Percentiles rank a stretch among this genome's conserved stretches.
These are phyloP conservation scores for Cremastinae sp. DNA, from an alignment of 2,888 invertebrate species.

Conservation along the genomic window DNA sequence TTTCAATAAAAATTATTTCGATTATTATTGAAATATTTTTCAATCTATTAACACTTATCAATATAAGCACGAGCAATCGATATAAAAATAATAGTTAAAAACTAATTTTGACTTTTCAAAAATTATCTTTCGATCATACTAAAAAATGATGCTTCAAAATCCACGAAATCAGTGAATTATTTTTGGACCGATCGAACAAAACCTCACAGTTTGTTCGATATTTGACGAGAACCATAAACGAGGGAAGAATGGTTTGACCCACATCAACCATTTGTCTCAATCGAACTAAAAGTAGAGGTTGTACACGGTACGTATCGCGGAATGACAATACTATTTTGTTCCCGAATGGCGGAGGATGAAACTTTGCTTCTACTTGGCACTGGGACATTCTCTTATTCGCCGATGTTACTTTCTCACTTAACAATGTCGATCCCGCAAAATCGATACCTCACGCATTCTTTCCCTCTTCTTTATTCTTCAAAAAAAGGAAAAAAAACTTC, in stretches of 20 bases:
- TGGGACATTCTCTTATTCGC: neutral
- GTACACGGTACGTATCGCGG: constrained; percentile 21
- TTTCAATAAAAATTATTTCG: no score
- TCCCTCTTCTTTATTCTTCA: no score
- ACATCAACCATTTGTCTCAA: constrained; percentile 50
- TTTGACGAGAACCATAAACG: no score
- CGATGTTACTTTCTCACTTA: neutral
- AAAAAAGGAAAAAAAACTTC: no score
- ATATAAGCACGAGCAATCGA: no score
- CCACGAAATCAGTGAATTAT: no score
- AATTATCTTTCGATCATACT: no score
- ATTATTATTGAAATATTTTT: no score
- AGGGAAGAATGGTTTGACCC: constrained; percentile 52
- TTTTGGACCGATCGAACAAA: neutral
- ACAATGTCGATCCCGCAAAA: constrained; percentile 39
- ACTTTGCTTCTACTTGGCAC: constrained; percentile 45
- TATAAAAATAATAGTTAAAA: no score
- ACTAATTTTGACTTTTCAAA: no score
- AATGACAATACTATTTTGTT: constrained; percentile 49
- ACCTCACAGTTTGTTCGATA: neutral
- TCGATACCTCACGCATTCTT: constrained; percentile 48
- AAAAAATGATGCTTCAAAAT: no score
- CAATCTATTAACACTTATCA: no score
- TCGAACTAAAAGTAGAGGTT: constrained; percentile 4
- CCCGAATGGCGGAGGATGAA: constrained; percentile 27